Evolutionary conservation across 2,797 vertebrate species (phyloP).

Genomic region (Arnoldichthys spilopterus): DNA sequence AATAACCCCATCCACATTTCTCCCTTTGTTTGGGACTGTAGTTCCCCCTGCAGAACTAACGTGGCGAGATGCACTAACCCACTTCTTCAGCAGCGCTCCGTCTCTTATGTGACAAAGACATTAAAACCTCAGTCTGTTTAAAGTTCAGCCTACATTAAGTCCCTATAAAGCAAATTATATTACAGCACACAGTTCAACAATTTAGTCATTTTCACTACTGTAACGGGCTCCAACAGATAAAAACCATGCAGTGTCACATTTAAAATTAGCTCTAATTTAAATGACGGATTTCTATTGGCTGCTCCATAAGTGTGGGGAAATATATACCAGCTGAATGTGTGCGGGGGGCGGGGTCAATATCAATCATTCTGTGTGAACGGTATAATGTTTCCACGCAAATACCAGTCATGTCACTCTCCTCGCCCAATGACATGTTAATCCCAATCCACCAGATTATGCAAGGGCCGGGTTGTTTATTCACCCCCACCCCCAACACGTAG

Average conservation of each 20-base stretch:
- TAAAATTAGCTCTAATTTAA: too few relatives aligned
- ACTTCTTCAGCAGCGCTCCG: too few relatives aligned
- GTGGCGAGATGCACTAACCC: neutral
- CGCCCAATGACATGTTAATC: slow-evolving; percentile 69
- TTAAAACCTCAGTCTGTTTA: too few relatives aligned
- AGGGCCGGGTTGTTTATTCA: slow-evolving; percentile 72
- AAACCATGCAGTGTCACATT: neutral
- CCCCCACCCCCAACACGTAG: slow-evolving; percentile 47
- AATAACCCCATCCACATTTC: neutral
- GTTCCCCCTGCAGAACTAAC: neutral
- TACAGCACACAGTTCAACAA: too few relatives aligned
- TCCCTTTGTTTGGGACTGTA: neutral
- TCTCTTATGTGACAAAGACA: neutral
- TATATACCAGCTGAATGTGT: too few relatives aligned
- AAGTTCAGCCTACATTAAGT: neutral
- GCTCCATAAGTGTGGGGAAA: too few relatives aligned
- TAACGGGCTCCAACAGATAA: neutral
- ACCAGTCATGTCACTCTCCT: neutral
- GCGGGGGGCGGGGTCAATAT: neutral
- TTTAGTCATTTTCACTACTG: neutral
- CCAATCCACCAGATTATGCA: slow-evolving; percentile 77
- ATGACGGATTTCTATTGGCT: too few relatives aligned
- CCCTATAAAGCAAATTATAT: neutral
- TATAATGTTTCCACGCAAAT: neutral
- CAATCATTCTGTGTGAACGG: neutral